These are phyloP conservation scores for Spilogale gracilis DNA, from an alignment of 2,113 vertebrate genomes.

Conservation along the genomic window DNA sequence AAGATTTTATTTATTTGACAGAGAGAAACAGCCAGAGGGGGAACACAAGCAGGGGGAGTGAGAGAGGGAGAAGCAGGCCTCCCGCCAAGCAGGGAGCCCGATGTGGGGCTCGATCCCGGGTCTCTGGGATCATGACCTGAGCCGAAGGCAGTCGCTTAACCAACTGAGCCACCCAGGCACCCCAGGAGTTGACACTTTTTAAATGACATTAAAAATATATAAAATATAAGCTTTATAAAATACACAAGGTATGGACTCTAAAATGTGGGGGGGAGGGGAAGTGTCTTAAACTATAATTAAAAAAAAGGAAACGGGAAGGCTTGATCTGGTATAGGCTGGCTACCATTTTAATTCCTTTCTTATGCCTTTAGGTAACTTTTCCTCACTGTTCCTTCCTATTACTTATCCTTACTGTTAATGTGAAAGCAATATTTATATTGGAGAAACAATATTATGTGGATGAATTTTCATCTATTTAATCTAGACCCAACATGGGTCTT, in stretches of 20 bases:
- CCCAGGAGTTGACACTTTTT: too few relatives aligned
- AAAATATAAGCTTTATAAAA: neutral
- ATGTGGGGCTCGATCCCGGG: too few relatives aligned
- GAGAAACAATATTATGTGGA: neutral
- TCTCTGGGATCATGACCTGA: too few relatives aligned
- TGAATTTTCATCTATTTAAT: conserved; percentile 42
- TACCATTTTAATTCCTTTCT: neutral
- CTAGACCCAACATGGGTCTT: neutral
- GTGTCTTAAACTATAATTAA: neutral
- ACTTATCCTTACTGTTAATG: neutral
- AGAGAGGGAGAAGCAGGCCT: too few relatives aligned
- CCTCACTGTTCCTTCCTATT: neutral
- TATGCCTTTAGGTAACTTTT: neutral
- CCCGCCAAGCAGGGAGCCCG: too few relatives aligned
- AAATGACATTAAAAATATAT: conserved; percentile 59
- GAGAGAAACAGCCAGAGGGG: too few relatives aligned
- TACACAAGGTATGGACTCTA: too few relatives aligned
- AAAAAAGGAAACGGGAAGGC: neutral
- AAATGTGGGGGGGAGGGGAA: neutral
- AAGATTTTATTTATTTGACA: too few relatives aligned
- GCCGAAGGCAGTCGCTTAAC: too few relatives aligned
- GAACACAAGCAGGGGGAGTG: too few relatives aligned
- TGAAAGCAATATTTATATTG: neutral
- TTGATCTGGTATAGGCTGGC: conserved; percentile 1
- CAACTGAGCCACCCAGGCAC: too few relatives aligned